Evolutionary conservation across 92 coral and sea anemone genomes (phyloP).

Genomic region (Meandrina meandrites): DNA sequence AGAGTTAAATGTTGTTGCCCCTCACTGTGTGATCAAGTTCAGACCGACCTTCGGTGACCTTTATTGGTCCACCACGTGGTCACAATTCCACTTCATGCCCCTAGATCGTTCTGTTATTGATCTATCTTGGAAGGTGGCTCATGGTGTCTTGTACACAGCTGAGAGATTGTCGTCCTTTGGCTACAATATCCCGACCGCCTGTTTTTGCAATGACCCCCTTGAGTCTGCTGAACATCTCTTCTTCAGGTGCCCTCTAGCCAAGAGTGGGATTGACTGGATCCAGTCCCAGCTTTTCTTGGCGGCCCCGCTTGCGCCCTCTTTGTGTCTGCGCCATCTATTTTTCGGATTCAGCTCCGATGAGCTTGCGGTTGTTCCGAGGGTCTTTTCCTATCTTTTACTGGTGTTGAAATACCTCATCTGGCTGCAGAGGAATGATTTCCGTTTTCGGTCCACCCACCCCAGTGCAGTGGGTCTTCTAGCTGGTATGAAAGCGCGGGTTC

Average conservation of each 20-base stretch:
- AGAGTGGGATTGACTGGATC: slow-evolving; percentile 19
- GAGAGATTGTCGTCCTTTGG: slow-evolving; percentile 34
- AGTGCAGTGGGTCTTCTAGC: background rate
- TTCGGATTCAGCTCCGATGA: slow-evolving; percentile 36
- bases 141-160: slow-evolving; percentile 15
- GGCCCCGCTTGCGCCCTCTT: background rate
- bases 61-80: slow-evolving; percentile 34
- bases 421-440: slow-evolving; percentile 10
- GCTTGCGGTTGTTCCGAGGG: background rate
- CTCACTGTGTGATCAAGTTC: background rate
- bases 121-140: too few relatives aligned
- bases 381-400: background rate
- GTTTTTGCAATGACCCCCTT: background rate
- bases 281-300: background rate
- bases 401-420: slow-evolving; percentile 23
- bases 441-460: slow-evolving; percentile 18
- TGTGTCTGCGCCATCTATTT: background rate
- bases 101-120: background rate
- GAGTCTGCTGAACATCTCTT: slow-evolving; percentile 13
- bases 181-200: background rate
- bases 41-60: background rate
- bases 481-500: background rate
- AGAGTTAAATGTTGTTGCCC: background rate
- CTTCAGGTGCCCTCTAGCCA: slow-evolving; percentile 19
- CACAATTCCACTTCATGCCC: background rate